Percentiles rank a stretch among this genome's conserved stretches.
Conservation (phyloP, 2,113 vertebrate species). For the Litocranius walleri region DNA sequence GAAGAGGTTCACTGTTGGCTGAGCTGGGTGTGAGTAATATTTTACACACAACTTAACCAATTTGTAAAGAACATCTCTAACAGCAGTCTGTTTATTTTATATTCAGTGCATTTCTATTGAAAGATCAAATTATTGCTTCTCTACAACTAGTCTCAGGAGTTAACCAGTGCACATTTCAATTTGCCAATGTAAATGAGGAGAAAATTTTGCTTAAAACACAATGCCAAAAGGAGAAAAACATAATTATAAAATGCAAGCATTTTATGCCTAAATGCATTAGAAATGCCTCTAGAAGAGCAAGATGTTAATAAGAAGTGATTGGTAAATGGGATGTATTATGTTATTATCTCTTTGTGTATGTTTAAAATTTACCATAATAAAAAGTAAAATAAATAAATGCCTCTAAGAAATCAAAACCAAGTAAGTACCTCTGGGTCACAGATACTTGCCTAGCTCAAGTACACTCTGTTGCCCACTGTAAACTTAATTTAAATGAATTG, state of each 20-base stretch:
- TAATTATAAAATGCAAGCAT: background rate
- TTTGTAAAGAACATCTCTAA: background rate
- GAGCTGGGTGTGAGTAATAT: background rate
- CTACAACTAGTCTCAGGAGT: background rate
- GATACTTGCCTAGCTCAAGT: background rate
- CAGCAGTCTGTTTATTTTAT: background rate
- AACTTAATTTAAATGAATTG: background rate
- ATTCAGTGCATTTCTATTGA: background rate
- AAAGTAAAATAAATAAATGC: constrained; percentile 10
- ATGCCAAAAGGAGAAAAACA: background rate
- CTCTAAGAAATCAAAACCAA: constrained; percentile 7
- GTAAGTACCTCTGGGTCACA: background rate
- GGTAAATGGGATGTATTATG: background rate
- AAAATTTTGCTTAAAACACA: constrained; percentile 19
- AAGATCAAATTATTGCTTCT: background rate
- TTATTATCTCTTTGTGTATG: background rate
- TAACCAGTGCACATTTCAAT: background rate
- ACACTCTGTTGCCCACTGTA: background rate
- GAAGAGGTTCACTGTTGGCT: background rate
- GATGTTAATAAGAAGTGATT: background rate
- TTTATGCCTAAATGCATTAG: background rate
- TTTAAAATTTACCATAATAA: background rate
- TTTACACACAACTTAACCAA: background rate
- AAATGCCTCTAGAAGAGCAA: constrained; percentile 1
- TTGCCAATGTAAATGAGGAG: background rate